A percentile compares a stretch with the other conserved stretches of the same genome.
Conservation (phyloP, 2,888 invertebrate species). For the Clostera curtula region DNA sequence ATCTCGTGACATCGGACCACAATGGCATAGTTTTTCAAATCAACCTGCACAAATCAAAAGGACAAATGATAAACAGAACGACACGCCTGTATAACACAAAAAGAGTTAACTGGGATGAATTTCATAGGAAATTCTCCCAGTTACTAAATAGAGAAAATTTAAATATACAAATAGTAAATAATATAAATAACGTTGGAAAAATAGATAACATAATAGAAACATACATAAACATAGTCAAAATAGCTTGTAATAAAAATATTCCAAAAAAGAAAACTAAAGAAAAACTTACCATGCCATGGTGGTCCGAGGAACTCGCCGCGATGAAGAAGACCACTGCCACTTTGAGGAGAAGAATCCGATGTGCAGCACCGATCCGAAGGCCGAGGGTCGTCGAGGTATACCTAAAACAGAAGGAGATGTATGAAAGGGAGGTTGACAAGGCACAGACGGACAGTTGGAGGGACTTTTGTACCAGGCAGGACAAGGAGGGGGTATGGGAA, state of each 20-base stretch:
- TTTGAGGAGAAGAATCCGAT: conserved; percentile 11
- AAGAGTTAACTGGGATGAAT: conserved; percentile 6
- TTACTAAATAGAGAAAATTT: conserved; percentile 1
- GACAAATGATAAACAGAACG: neutral
- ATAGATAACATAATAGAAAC: conserved; percentile 1
- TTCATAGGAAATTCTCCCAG: conserved; percentile 9
- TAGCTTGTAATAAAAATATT: conserved; percentile 3
- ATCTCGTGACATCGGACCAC: neutral
- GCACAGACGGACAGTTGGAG: conserved; percentile 16
- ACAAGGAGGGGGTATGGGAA: conserved; percentile 9
- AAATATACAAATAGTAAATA: neutral
- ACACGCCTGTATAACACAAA: neutral
- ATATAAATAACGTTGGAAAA: conserved; percentile 4
- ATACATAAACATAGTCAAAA: conserved; percentile 2
- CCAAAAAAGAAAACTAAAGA: conserved; percentile 1
- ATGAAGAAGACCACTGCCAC: conserved; percentile 10
- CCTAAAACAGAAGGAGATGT: conserved; percentile 10
- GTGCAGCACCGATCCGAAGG: conserved; percentile 11
- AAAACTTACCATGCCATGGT: conserved; percentile 11
- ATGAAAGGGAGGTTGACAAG: conserved; percentile 5
- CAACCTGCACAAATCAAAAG: neutral
- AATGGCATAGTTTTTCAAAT: no score
- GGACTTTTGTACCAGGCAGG: conserved; percentile 9
- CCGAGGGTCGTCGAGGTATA: conserved; percentile 10
- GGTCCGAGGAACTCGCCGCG: conserved; percentile 11